Base-by-base conservation (phyloP, 2,888 invertebrate species). In the Folsomia candida region DNA sequence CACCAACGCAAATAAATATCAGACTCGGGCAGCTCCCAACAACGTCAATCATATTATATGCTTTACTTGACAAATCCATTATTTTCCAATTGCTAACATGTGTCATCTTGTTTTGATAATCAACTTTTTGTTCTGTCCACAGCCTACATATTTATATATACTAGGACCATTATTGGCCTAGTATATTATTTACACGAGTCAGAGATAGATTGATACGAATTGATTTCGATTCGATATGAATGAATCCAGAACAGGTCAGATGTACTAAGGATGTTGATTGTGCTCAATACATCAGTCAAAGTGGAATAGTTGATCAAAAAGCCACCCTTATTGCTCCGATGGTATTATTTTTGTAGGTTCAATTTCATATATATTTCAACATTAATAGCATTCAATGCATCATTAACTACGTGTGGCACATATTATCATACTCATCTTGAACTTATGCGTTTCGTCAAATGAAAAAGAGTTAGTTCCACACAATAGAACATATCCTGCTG, bases 401-500 rank as follows among this genome's bases (percentile, higher is more conserved):
- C 37, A 37, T n/a, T n/a, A n/a, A n/a, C n/a, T n/a, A n/a, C n/a
- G n/a, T n/a, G n/a, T n/a, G n/a, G n/a, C n/a, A n/a, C n/a, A n/a
- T n/a, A n/a, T n/a, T n/a, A n/a, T n/a, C n/a, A n/a, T n/a, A n/a
- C n/a, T n/a, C n/a, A n/a, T n/a, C n/a, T n/a, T n/a, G n/a, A n/a
- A n/a, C n/a, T n/a, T n/a, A n/a, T n/a, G n/a, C n/a, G n/a, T n/a
- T n/a, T n/a, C n/a, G n/a, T n/a, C n/a, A n/a, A n/a, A n/a, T n/a
- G n/a, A n/a, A n/a, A n/a, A n/a, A n/a, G n/a, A n/a, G n/a, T n/a
- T n/a, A n/a, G n/a, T n/a, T n/a, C n/a, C n/a, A n/a, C n/a, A n/a
- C n/a, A n/a, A n/a, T n/a, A n/a, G n/a, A n/a, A n/a, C n/a, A n/a
- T 25, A 51, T 64, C 64, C 64, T 64, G 64, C 24, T 64, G 47